Evolutionary conservation across 2,797 vertebrate genomes (phyloP), one percentile per base, ranked within the genome.

Genomic region (Chiroxiphia lanceolata): DNA sequence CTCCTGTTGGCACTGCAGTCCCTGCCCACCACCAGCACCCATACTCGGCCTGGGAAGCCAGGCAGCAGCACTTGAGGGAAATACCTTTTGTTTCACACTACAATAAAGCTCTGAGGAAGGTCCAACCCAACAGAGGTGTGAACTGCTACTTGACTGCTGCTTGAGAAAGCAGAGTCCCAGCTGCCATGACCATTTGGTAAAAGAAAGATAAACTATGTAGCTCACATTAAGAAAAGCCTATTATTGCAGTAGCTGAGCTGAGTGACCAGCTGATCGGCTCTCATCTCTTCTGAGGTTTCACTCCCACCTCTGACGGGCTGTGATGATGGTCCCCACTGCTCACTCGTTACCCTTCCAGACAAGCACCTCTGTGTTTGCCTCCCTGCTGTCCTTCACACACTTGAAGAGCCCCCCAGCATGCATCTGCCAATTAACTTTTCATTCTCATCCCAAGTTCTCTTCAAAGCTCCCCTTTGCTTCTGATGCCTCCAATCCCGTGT

Each of bases 401-500:
- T 76, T 69, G 44, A 91, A 88, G 82, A 87, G 57, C 33, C 54
- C 61, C 91, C 85, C 36, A 54, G 77, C 80, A 93, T 0, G 10
- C 1, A 65, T 44, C 51, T 86, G 83, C 92, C 83, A 90, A 92
- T 93, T 90, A 93, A 74, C 57, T 85, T 68, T 51, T 92, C 63
- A 17, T 64, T 74, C 81, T 60, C 81, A 87, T 31, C 83, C 53
- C 59, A 14, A 50, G 19, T 26, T 45, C 57, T 85, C 89, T 74
- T 92, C 86, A 77, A 93, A 95, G 95, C 63, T 76, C 60, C 47
- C 68, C 61, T 75, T 18, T 56, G 57, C 83, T 86, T 94, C 72
- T 45, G 80, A 92, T 57, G 74, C 86, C 72, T 47, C 20, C 56
- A 33, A 45, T 80, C 26, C 2, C 0, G 15, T 1, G 67, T 56